Evolutionary conservation across 1,140 invertebrate species (phyloP).

Genomic region (Ceratoteleas bidentatus): DNA sequence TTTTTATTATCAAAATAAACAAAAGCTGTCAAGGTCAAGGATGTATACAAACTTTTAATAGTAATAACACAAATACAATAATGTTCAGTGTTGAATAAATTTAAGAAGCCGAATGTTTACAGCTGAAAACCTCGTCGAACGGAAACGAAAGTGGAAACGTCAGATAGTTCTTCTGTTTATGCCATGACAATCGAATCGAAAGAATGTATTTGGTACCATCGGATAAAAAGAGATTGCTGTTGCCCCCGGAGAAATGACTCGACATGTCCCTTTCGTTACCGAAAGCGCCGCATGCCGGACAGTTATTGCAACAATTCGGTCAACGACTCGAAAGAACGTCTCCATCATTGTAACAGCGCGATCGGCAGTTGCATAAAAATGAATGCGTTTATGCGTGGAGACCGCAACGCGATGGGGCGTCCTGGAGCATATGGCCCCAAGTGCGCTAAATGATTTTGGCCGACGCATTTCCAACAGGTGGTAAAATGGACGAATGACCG

Average conservation of each 20-base stretch:
- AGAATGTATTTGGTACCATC: too few relatives aligned
- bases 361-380: constrained; percentile 33
- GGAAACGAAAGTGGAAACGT: too few relatives aligned
- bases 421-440: constrained; percentile 68
- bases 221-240: too few relatives aligned
- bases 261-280: neutral
- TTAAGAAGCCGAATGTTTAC: too few relatives aligned
- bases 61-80: too few relatives aligned
- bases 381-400: constrained; percentile 17
- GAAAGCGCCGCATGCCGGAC: neutral
- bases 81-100: too few relatives aligned
- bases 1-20: too few relatives aligned
- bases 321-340: constrained; percentile 2
- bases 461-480: constrained; percentile 71
- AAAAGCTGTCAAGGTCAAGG: too few relatives aligned
- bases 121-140: too few relatives aligned
- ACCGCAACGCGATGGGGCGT: constrained; percentile 20
- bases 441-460: constrained; percentile 63
- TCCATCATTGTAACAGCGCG: constrained; percentile 2
- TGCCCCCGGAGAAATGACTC: neutral
- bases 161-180: too few relatives aligned
- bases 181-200: too few relatives aligned
- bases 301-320: neutral
- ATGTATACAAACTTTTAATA: too few relatives aligned
- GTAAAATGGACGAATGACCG: constrained; percentile 65